phyloP scores from a whole-genome alignment of 1,140 invertebrate species.

The Heterodera carotae region DNA sequence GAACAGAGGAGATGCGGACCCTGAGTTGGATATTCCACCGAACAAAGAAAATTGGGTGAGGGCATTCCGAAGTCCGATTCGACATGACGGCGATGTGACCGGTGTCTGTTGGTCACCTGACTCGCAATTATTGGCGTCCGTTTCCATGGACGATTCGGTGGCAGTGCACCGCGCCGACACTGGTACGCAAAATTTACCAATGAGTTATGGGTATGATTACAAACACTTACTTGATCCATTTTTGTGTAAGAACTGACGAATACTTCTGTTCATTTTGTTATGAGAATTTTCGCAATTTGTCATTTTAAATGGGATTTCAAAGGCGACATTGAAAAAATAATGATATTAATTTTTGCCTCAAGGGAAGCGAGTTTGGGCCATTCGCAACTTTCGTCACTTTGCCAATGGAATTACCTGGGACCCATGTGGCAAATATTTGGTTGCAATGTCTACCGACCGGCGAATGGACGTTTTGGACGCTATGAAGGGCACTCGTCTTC shows the following conservation, averaged over 20 bases:
- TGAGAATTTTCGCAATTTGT: too few species aligned
- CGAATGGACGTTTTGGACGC: slow-evolving; percentile 52
- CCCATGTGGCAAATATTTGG: slow-evolving; percentile 52
- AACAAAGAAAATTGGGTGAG: slow-evolving; percentile 55
- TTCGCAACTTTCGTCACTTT: slow-evolving; percentile 46
- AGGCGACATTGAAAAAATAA: background rate
- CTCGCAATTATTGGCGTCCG: slow-evolving; percentile 37
- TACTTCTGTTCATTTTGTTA: too few species aligned
- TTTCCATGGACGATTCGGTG: slow-evolving; percentile 45
- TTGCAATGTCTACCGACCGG: slow-evolving; percentile 53
- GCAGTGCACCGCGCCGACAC: slow-evolving; percentile 35
- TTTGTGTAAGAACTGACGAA: too few species aligned
- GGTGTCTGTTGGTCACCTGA: slow-evolving; percentile 38
- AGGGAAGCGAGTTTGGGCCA: slow-evolving; percentile 44
- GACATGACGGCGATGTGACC: slow-evolving; percentile 50
- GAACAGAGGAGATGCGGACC: slow-evolving; percentile 1
- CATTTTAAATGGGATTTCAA: too few species aligned
- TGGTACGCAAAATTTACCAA: slow-evolving; percentile 36
- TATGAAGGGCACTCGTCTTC: slow-evolving; percentile 41
- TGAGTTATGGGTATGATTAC: too few species aligned
- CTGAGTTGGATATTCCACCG: slow-evolving; percentile 46
- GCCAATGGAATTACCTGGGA: slow-evolving; percentile 49
- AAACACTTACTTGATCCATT: too few species aligned
- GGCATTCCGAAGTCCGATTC: slow-evolving; percentile 40
- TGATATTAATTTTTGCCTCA: background rate